Evolutionary conservation across 2,888 invertebrate species (phyloP).

Genomic region (Omphaloscelis lunosa): DNA sequence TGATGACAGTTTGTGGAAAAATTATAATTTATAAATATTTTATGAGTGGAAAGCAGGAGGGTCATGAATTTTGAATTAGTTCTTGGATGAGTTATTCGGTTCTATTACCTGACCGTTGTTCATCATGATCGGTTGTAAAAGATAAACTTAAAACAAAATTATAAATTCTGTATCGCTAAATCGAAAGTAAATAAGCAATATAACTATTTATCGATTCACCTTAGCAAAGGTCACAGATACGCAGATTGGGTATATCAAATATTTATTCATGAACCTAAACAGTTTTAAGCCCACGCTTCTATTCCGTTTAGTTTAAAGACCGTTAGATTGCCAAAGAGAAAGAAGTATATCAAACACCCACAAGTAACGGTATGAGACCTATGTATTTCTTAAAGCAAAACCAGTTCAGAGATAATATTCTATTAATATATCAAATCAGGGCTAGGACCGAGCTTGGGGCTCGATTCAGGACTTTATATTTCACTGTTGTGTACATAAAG

Average conservation of each 20-base stretch:
- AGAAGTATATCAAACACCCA: background rate
- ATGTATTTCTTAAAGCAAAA: too few species aligned
- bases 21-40: background rate
- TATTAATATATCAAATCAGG: background rate
- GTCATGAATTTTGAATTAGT: background rate
- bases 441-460: too few species aligned
- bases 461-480: background rate
- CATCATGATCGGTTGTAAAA: background rate
- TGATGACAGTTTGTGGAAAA: slow-evolving; percentile 35
- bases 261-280: background rate
- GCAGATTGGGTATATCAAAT: background rate
- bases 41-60: background rate
- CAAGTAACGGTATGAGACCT: background rate
- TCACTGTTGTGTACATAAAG: background rate
- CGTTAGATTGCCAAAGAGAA: slow-evolving; percentile 5
- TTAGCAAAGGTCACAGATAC: slow-evolving; percentile 14
- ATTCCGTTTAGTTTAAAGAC: background rate
- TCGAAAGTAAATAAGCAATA: background rate
- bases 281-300: background rate
- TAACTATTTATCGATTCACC: background rate
- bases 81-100: background rate
- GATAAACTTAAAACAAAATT: background rate
- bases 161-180: background rate
- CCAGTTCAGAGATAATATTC: background rate
- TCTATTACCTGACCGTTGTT: background rate